Conservation (phyloP, 2,113 vertebrate species). For the Eptesicus fuscus region DNA sequence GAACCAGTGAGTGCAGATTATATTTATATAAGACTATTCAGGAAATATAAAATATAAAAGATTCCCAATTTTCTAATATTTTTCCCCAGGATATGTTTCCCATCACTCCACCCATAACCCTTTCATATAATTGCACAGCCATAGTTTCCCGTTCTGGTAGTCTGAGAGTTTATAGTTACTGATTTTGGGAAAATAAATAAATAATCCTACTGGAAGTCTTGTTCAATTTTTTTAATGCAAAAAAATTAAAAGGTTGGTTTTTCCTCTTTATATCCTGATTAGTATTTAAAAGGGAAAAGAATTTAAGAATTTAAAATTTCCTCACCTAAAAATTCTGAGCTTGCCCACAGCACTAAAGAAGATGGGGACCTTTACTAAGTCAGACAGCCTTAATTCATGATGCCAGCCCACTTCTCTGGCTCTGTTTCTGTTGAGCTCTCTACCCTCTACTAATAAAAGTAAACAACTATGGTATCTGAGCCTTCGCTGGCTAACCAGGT, state of each 20-base stretch:
- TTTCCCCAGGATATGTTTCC: neutral
- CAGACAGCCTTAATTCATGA: too few relatives aligned
- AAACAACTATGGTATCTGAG: neutral
- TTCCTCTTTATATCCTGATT: neutral
- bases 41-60: neutral
- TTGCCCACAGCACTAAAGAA: neutral
- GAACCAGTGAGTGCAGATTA: neutral
- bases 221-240: neutral
- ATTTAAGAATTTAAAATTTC: neutral
- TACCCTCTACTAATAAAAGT: neutral
- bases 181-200: neutral
- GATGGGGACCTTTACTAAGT: fast-evolving
- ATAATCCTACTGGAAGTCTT: neutral
- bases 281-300: neutral
- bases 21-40: neutral
- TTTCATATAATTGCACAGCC: neutral
- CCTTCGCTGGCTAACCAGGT: neutral
- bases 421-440: neutral
- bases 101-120: neutral
- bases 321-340: neutral
- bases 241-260: neutral
- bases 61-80: neutral
- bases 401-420: neutral
- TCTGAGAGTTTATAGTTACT: neutral
- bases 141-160: neutral